Evolutionary conservation across 2,797 vertebrate species (phyloP).

Genomic region (Rhyacichthys aspro): DNA sequence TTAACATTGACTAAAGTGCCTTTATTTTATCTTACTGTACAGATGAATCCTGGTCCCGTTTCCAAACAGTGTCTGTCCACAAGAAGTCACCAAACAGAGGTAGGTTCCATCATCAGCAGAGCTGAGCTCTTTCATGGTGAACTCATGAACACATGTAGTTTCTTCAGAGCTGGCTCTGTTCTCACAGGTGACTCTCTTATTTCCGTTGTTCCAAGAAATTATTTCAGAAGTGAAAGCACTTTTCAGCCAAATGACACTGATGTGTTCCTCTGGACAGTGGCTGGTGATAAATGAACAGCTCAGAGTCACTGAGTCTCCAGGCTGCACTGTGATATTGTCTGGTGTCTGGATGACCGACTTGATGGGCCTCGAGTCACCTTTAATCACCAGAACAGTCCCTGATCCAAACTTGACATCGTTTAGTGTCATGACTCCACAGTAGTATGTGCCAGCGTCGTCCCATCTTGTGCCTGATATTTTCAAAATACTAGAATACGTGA

Average conservation of each 20-base stretch:
- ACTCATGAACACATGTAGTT: conserved; percentile 18
- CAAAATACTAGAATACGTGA: too few relatives aligned
- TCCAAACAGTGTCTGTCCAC: conserved; percentile 29
- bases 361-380: too few relatives aligned
- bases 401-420: too few relatives aligned
- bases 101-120: conserved; percentile 24
- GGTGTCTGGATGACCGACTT: conserved; percentile 12
- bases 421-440: too few relatives aligned
- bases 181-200: not conserved
- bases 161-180: conserved; percentile 1
- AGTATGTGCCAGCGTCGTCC: too few relatives aligned
- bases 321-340: conserved; percentile 1
- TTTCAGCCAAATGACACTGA: conserved; percentile 16
- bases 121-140: conserved; percentile 22
- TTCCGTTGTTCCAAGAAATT: not conserved
- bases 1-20: too few relatives aligned
- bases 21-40: not conserved
- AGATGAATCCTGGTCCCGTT: not conserved
- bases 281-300: conserved; percentile 33
- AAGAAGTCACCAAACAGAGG: conserved; percentile 3
- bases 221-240: conserved; percentile 34
- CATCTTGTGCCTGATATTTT: too few relatives aligned
- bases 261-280: conserved; percentile 34
- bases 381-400: too few relatives aligned
- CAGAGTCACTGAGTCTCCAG: conserved; percentile 35